Evolutionary conservation across 2,888 invertebrate species (phyloP), one percentile per base, ranked within the genome.

Genomic region (Tenthredo livida): DNA sequence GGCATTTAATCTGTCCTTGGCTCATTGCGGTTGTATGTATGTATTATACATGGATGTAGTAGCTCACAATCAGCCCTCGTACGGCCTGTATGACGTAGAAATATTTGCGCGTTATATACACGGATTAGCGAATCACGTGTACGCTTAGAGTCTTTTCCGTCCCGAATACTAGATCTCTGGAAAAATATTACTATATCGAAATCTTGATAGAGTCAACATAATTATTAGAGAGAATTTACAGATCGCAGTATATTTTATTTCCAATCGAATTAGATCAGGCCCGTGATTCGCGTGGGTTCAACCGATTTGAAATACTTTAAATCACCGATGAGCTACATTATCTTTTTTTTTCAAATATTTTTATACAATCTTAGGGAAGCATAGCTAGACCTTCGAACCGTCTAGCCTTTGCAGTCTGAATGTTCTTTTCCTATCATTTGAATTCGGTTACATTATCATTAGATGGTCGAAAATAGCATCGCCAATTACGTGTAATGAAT

Each of bases 1-100:
- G 37, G 78, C 61, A 61, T 80, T 58, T 61, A 17, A 80, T 80
- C 78, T 61, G 58, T 61, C 78, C 78, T 80, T 80, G 78, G 37
- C 78, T 80, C 33, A 33, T n/a, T 2, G 61, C 78, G 40, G 61
- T 61, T 37, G 67, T 67, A 33, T 67, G 25, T 1, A 17, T 67
- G 17, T 17, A 29, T 9, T n/a, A n/a, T n/a, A 43, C 25, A 75
- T 47, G 50, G 50, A 47, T 21, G n/a, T 43, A 43, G 21, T 43
- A 43, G 21, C 73, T 73, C 17, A 37, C 37, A 37, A 33, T 47
- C 67, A 67, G 77, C 75, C 25, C 17, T 75, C 65, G 65, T 65
- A n/a, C n/a, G 15, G 10, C 43, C 25, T 40, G 73, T 43, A 43
- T 73, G 43, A 47, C 47, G 15, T 37, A 47, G 10, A 73, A 43